A percentile compares a stretch with the other conserved stretches of the same genome.
Conservation (phyloP, 2,888 invertebrate genomes). For the Stenodera caucasica region DNA sequence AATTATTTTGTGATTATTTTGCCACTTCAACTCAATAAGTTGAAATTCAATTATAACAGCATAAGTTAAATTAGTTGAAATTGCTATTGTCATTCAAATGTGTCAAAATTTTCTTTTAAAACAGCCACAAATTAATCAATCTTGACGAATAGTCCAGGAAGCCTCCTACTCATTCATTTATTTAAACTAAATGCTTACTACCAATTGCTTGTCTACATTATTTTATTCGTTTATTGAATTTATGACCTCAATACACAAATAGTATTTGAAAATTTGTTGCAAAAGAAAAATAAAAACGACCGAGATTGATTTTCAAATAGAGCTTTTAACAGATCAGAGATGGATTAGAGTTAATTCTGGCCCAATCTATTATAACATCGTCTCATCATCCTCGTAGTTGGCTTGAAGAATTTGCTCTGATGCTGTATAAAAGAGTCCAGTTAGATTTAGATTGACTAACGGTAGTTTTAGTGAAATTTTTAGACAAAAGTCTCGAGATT, state of each 20-base stretch:
- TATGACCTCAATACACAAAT: not conserved
- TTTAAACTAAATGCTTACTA: not conserved
- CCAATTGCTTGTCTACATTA: not conserved
- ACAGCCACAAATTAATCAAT: slow-evolving; percentile 6
- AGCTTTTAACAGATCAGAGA: too few species aligned
- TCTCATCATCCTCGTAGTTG: too few species aligned
- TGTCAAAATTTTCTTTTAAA: slow-evolving; percentile 10
- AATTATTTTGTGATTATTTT: not conserved
- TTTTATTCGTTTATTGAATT: not conserved
- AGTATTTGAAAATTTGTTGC: too few species aligned
- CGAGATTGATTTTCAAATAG: too few species aligned
- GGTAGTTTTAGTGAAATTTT: too few species aligned
- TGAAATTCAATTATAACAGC: not conserved
- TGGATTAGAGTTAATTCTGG: too few species aligned
- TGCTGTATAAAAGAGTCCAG: too few species aligned
- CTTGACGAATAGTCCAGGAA: slow-evolving; percentile 1
- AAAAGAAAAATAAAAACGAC: too few species aligned
- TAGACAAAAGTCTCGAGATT: too few species aligned
- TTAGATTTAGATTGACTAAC: too few species aligned
- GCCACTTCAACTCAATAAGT: not conserved
- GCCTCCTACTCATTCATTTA: not conserved
- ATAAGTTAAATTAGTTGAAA: not conserved
- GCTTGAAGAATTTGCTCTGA: too few species aligned
- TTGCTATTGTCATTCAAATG: not conserved
- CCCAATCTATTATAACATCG: too few species aligned